These are phyloP conservation scores for Premnoplex brunnescens DNA, from an alignment of 2,797 vertebrate genomes.

Conservation along the genomic window DNA sequence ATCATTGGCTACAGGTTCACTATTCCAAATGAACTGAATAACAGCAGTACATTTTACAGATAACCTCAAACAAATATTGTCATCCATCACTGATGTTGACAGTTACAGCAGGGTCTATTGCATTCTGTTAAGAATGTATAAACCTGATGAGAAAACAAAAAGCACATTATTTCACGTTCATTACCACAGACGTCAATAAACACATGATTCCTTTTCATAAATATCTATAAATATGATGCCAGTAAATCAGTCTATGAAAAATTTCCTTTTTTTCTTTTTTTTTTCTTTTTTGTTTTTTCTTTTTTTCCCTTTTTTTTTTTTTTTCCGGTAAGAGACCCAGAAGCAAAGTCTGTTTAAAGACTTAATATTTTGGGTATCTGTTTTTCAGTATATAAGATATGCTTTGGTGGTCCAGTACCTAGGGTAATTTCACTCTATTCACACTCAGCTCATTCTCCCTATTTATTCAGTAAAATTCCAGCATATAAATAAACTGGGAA, in stretches of 20 bases:
- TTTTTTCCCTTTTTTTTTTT: not conserved
- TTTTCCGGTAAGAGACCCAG: not conserved
- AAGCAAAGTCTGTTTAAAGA: slow-evolving; percentile 35
- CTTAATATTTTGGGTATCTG: not conserved
- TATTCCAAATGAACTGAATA: slow-evolving; percentile 71
- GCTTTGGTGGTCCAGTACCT: slow-evolving; percentile 44
- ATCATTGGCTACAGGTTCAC: slow-evolving; percentile 68
- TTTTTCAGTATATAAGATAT: slow-evolving; percentile 33
- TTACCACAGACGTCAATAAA: slow-evolving; percentile 65
- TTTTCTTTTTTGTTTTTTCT: too few species aligned
- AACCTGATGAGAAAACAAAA: slow-evolving; percentile 71
- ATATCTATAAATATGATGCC: slow-evolving; percentile 70
- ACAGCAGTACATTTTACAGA: slow-evolving; percentile 63
- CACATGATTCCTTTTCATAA: slow-evolving; percentile 68
- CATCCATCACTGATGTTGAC: slow-evolving; percentile 61
- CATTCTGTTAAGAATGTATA: slow-evolving; percentile 69
- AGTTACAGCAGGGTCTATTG: slow-evolving; percentile 63
- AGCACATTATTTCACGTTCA: slow-evolving; percentile 64
- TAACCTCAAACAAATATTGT: slow-evolving; percentile 60
- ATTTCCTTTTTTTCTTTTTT: not conserved
- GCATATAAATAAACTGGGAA: slow-evolving; percentile 14
- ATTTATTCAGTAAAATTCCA: slow-evolving; percentile 28
- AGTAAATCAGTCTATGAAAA: slow-evolving; percentile 56
- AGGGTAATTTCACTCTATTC: slow-evolving; percentile 11
- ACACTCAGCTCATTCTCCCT: slow-evolving; percentile 15